A percentile compares a stretch with the other conserved stretches of the same genome.
Conservation (phyloP, 2,797 vertebrate genomes). For the Varecia variegata region DNA sequence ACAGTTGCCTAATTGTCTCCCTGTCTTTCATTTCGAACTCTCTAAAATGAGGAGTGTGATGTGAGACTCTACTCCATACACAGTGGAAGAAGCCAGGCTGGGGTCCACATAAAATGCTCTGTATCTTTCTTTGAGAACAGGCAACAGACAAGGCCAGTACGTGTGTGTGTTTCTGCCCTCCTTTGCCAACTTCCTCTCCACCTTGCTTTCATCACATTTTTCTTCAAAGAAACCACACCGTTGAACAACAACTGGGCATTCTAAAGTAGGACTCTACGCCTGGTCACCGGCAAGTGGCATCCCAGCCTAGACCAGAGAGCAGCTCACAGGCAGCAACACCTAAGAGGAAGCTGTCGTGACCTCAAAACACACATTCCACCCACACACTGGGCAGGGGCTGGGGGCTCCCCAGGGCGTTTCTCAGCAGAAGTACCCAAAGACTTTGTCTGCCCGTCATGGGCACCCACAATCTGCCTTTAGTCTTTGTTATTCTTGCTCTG, state of each 20-base stretch:
- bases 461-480: neutral
- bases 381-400: neutral
- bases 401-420: neutral
- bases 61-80: neutral
- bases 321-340: neutral
- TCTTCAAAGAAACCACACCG: slow-evolving; percentile 47
- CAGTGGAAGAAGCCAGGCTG: neutral
- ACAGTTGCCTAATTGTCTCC: neutral
- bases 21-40: neutral
- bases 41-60: neutral
- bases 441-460: neutral
- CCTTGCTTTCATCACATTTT: neutral
- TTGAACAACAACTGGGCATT: neutral
- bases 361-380: slow-evolving; percentile 33
- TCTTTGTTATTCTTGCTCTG: neutral
- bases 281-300: neutral
- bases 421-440: neutral
- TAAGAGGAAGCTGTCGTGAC: slow-evolving; percentile 4
- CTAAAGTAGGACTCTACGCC: neutral
- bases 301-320: neutral
- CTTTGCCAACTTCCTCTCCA: neutral
- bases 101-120: neutral
- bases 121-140: neutral
- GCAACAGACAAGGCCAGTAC: neutral
- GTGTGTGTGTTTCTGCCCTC: neutral